Conservation (phyloP, 2,113 vertebrate genomes). For the Antigone vipio region DNA sequence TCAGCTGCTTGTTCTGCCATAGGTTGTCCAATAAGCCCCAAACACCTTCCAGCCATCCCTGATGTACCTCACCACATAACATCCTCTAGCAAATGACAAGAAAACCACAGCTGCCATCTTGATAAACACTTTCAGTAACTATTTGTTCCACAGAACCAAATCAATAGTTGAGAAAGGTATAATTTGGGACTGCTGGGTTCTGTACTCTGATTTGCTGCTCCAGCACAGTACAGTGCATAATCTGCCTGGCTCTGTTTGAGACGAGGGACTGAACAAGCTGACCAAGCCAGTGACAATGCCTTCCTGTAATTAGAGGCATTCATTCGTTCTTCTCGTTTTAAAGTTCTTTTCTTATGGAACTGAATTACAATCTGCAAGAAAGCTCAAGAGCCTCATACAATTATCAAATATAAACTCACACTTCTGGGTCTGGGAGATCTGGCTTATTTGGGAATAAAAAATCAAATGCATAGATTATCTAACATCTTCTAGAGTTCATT, state of each 20-base stretch:
- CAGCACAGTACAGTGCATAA: background rate
- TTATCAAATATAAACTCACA: slow-evolving; percentile 63
- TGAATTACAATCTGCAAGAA: slow-evolving; percentile 59
- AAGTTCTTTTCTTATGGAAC: slow-evolving; percentile 24
- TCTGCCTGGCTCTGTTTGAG: background rate
- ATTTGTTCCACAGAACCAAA: background rate
- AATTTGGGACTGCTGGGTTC: background rate
- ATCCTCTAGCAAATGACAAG: background rate
- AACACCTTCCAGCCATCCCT: background rate
- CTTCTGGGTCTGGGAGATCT: slow-evolving; percentile 12
- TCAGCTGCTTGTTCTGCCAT: background rate
- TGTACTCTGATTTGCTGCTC: background rate
- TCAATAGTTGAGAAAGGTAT: background rate
- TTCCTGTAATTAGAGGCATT: slow-evolving; percentile 21
- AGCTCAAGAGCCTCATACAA: slow-evolving; percentile 43
- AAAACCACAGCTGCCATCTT: background rate
- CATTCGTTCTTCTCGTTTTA: slow-evolving; percentile 26
- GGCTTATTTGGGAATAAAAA: slow-evolving; percentile 59
- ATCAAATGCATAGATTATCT: slow-evolving; percentile 51
- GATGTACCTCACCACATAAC: background rate
- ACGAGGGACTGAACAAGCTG: background rate
- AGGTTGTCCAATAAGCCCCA: background rate
- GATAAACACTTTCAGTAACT: background rate
- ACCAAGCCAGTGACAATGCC: background rate
- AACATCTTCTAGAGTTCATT: slow-evolving; percentile 4